A percentile compares a stretch with the other conserved stretches of the same genome.
Conservation (phyloP, 2,888 invertebrate species). For the Hyposoter didymator region DNA sequence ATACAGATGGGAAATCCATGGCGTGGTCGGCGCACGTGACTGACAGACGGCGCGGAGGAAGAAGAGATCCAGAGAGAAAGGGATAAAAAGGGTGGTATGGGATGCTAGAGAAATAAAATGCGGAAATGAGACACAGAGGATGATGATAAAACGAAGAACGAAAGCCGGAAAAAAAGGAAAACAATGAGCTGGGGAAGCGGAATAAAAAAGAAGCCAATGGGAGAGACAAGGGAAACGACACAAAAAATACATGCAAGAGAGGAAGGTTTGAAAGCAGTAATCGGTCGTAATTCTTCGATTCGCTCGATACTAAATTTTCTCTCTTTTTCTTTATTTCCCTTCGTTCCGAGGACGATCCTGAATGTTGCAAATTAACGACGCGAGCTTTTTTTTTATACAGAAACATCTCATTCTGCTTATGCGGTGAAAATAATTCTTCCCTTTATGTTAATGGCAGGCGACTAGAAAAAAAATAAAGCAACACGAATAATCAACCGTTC, state of each 20-base stretch:
- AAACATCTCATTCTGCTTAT: not conserved
- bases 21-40: conserved; percentile 40
- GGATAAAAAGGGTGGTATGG: not conserved
- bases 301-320: conserved; percentile 33
- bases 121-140: conserved; percentile 45
- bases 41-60: conserved; percentile 39
- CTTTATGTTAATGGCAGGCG: not conserved
- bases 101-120: conserved; percentile 48
- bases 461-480: not conserved
- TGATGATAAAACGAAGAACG: conserved; percentile 22
- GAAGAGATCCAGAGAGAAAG: conserved; percentile 1
- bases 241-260: conserved; percentile 41
- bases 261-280: conserved; percentile 54
- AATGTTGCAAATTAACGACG: conserved; percentile 54
- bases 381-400: not conserved
- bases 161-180: not conserved
- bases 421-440: not conserved
- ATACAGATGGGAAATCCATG: conserved; percentile 59
- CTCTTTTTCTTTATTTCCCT: not conserved
- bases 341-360: not conserved
- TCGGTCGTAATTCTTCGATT: conserved; percentile 69
- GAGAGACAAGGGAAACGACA: conserved; percentile 17
- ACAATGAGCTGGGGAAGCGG: conserved; percentile 2
- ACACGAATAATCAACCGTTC: not conserved
- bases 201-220: conserved; percentile 8